These are phyloP conservation scores for Campoletis raptor DNA, from an alignment of 2,888 invertebrate species.

Conservation along the genomic window DNA sequence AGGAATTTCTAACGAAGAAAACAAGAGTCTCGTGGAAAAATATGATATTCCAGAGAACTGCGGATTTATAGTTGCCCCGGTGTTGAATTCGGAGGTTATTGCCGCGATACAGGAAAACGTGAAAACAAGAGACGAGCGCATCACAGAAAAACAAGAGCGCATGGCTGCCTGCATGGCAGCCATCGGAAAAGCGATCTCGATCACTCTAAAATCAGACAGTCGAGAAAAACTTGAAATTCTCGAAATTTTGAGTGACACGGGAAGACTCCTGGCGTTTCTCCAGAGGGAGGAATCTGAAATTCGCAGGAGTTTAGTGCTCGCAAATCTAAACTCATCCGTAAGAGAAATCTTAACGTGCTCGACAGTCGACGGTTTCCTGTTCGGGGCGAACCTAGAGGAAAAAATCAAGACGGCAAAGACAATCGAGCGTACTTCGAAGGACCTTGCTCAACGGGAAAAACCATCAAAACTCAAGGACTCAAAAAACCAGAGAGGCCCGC, in stretches of 20 bases:
- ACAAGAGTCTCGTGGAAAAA: too few species aligned
- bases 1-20: too few species aligned
- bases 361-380: constrained; percentile 61
- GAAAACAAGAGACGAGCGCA: too few species aligned
- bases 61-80: too few species aligned
- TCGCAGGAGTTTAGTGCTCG: constrained; percentile 30
- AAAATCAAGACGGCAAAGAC: constrained; percentile 44
- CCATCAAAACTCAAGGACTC: constrained; percentile 1
- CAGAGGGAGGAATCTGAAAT: constrained; percentile 64
- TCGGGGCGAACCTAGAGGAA: constrained; percentile 53
- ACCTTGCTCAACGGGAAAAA: constrained; percentile 12
- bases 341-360: constrained; percentile 25
- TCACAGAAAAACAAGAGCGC: too few species aligned
- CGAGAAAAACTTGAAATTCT: constrained; percentile 40
- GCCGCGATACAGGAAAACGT: too few species aligned
- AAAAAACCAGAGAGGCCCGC: constrained; percentile 56
- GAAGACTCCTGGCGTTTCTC: constrained; percentile 60
- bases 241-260: constrained; percentile 57
- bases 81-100: too few species aligned
- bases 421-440: constrained; percentile 52
- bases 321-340: constrained; percentile 22
- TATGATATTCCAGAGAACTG: too few species aligned
- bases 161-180: too few species aligned
- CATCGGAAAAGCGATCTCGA: too few species aligned
- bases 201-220: constrained; percentile 40